Conservation (phyloP, 2,113 vertebrate genomes). For the Saccopteryx leptura region DNA sequence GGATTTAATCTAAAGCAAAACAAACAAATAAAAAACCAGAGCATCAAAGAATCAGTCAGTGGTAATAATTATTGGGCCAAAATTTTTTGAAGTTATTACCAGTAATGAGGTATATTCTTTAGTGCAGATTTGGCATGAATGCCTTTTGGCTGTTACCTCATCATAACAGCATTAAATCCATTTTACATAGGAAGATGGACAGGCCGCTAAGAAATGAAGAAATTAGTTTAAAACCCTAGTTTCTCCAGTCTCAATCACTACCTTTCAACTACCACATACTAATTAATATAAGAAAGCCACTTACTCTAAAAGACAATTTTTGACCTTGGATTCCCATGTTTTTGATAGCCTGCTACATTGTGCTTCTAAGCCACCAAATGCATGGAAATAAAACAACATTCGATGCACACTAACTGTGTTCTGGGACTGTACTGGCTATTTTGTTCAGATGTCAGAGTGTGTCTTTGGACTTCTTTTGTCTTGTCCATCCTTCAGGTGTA, state of each 20-base stretch:
- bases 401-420: rapidly evolving
- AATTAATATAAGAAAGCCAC: not conserved
- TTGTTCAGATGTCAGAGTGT: not conserved
- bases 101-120: not conserved
- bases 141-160: not conserved
- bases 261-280: not conserved
- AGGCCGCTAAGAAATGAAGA: not conserved
- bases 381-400: not conserved
- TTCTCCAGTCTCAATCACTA: not conserved
- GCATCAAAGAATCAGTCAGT: not conserved
- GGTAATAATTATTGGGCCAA: not conserved
- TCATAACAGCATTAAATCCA: not conserved
- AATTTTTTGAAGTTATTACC: not conserved
- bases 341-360: not conserved
- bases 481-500: not conserved
- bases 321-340: not conserved
- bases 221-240: not conserved
- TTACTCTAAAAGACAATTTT: not conserved
- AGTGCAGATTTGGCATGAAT: not conserved
- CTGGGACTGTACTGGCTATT: no score
- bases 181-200: not conserved
- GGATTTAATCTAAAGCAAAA: not conserved
- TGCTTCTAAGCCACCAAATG: not conserved
- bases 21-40: not conserved
- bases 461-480: not conserved